Base-by-base conservation (phyloP, 2,888 invertebrate genomes). In the Agonum fuliginosum region DNA sequence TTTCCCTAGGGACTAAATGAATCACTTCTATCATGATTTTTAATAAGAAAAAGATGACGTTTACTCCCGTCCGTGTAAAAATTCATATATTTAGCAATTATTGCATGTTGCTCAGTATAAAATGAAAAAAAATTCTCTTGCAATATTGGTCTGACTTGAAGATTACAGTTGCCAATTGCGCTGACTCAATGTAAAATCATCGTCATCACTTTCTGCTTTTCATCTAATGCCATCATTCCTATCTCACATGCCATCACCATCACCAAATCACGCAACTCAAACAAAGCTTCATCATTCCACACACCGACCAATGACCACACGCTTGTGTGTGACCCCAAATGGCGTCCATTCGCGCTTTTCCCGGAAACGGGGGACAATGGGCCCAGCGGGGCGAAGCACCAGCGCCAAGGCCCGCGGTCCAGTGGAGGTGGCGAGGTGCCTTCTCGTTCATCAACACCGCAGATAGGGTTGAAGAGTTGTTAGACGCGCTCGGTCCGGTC, bases 301-400 rank as follows among this genome's bases (percentile, higher is more conserved):
- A 27, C 58, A 4, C 58, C 3, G 75, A 34, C 75, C 75, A 75
- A 75, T 75, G 75, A 75, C 75, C 75, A 75, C 48, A 58, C 70
- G 70, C 48, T n/a, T n/a, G n/a, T n/a, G n/a, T n/a, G n/a, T 79
- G 79, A 79, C 79, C 79, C 79, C 79, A 79, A 77, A 77, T 51
- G 58, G 27, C 48, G 74, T 6, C 34, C 46, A 46, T 69, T 43
- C 24, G 48, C 37, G 54, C 54, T 73, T 73, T 75, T 75, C 78
- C 79, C 78, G 79, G 78, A 79, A 79, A 72, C 46, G 62, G 65
- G 62, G 71, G 51, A 79, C 79, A 79, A 79, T 79, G 78, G 79
- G 20, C 51, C 48, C 62, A 48, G 30, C 46, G 37, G 43, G 48
- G 72, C 67, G 75, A 14, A 75, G 75, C 48, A 65, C 74, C 74